These are phyloP conservation scores for Tolypeutes matacus DNA, from an alignment of 2,797 vertebrate genomes.

Conservation along the genomic window DNA sequence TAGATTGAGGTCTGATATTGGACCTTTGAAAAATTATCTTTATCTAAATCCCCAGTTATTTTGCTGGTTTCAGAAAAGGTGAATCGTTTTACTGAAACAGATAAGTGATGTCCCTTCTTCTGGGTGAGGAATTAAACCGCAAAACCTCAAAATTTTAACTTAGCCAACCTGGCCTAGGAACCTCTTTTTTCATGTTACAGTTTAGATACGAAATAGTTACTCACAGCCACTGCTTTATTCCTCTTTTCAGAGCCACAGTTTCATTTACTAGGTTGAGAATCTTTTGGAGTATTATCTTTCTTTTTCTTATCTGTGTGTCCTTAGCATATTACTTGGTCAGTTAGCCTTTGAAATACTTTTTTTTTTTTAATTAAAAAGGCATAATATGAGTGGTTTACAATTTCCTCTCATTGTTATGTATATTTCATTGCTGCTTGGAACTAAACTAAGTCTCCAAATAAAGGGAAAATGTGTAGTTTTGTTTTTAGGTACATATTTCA, in stretches of 20 bases:
- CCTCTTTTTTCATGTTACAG: not conserved
- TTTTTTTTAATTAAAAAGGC: not conserved
- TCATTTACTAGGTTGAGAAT: not conserved
- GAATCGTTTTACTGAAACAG: constrained; percentile 26
- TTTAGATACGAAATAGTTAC: not conserved
- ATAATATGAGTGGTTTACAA: not conserved
- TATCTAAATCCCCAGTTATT: not conserved
- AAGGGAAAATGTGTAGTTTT: constrained; percentile 32
- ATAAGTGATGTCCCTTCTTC: not conserved
- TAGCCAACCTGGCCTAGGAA: not conserved
- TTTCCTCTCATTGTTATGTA: not conserved
- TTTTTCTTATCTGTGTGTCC: not conserved
- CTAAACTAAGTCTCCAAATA: not conserved
- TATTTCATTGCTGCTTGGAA: constrained; percentile 1
- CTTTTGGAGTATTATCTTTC: not conserved
- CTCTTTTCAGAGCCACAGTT: not conserved
- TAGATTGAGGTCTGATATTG: constrained; percentile 30
- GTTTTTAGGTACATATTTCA: constrained; percentile 24
- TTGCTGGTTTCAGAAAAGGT: not conserved
- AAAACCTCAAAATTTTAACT: not conserved
- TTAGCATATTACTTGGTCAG: constrained; percentile 29
- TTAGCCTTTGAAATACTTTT: constrained; percentile 18
- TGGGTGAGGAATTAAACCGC: not conserved
- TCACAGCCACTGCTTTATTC: not conserved
- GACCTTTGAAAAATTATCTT: not conserved